Evolutionary conservation across 35 echinoderm and acorn worm genomes (phyloP).

Genomic region (Apostichopus californicus): DNA sequence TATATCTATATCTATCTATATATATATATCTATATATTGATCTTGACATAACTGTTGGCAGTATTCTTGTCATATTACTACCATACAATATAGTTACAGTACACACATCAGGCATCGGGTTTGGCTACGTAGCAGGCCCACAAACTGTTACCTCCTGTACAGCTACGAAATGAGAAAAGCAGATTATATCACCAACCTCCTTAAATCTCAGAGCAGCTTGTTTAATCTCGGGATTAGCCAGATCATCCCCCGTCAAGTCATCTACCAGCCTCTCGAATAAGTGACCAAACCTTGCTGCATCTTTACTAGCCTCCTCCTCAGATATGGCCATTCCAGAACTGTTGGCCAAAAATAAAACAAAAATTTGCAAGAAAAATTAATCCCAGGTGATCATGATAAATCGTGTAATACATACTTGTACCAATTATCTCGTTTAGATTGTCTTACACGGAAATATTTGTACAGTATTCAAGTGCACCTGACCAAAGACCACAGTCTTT

Average conservation of each 20-base stretch:
- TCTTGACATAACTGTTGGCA: too few species aligned
- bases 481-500: too few species aligned
- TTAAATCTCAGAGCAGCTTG: conserved; percentile 79
- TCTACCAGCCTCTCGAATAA: conserved; percentile 70
- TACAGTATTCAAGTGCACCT: too few species aligned
- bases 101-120: too few species aligned
- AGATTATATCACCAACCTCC: conserved; percentile 49
- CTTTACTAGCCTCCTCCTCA: conserved; percentile 27
- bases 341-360: not conserved
- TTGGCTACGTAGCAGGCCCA: not conserved
- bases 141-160: not conserved
- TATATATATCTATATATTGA: too few species aligned
- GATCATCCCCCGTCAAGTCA: conserved; percentile 71
- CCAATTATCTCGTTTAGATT: too few species aligned
- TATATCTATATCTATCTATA: too few species aligned
- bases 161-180: not conserved
- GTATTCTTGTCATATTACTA: too few species aligned
- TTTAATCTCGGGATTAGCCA: conserved; percentile 64
- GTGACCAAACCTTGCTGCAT: conserved; percentile 65
- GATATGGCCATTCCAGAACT: conserved; percentile 27
- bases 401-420: too few species aligned
- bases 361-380: not conserved
- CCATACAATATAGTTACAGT: too few species aligned
- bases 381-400: too few species aligned
- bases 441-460: too few species aligned